Evolutionary conservation across 1,140 invertebrate genomes (phyloP), one percentile per base, ranked within the genome.

Genomic region (Neuroterus valhalla): DNA sequence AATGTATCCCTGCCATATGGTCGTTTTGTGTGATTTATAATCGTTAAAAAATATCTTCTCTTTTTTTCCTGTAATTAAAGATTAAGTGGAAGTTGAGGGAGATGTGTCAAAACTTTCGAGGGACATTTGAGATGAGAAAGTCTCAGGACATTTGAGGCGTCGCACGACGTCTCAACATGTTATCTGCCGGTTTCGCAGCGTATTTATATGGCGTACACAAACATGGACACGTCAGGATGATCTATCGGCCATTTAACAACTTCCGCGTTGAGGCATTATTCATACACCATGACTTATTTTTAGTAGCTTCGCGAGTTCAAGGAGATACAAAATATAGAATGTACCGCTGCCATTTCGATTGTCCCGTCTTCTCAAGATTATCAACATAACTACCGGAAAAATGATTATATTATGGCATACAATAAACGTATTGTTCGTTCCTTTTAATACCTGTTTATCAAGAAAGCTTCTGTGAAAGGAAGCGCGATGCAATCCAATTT

Each of bases 141-240:
- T 62, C 52, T 62, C 52, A 62, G 15, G 21, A 15, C 26, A 62
- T 62, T 62, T 62, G 23, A 62, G 52, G 26, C 52, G 52, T 62
- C 52, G 52, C 52, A 55, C 50, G 31, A 62, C 52, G 52, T 62
- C 52, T 62, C 21, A 62, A 62, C 21, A 14, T 62, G 23, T 62
- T 23, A 62, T 62, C 52, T 15, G 31, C 52, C 21, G 21, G 23
- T 62, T 62, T 62, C 15, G 8, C 23, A 26, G 52, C 26, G 52
- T 62, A 62, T 62, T 62, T 62, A 62, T 31, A 62, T 62, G 21
- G 11, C 21, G 52, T 62, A 26, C 23, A 26, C 52, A 62, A 62
- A 62, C 52, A 62, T 62, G 52, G 52, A 62, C 52, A 62, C 26
- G 52, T 62, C 52, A 62, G 52, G 31, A 62, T 62, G 52, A 62